These are phyloP conservation scores for Sparus aurata DNA, from an alignment of 2,797 vertebrate species.

Conservation along the genomic window DNA sequence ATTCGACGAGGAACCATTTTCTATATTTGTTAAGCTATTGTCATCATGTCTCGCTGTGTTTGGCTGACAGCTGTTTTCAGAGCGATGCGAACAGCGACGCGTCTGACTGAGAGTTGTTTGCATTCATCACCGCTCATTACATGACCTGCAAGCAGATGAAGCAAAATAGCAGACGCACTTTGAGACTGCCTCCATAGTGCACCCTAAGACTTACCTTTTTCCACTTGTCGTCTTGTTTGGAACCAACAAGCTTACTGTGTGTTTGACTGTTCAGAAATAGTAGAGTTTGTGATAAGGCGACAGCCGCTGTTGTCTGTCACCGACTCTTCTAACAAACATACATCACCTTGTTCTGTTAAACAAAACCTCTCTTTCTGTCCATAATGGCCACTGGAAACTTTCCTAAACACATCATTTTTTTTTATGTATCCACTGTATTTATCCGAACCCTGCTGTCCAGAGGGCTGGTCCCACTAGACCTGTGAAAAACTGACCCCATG, in stretches of 20 bases:
- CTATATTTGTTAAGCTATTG: background rate
- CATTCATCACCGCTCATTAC: background rate
- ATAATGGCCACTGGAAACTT: background rate
- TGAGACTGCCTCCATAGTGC: background rate
- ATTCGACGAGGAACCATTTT: background rate
- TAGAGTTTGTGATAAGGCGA: background rate
- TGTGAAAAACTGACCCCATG: background rate
- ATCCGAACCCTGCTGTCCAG: background rate
- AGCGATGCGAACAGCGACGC: background rate
- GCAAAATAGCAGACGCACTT: background rate
- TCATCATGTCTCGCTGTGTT: background rate
- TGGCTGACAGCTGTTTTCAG: constrained; percentile 4
- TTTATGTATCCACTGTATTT: background rate
- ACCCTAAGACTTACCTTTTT: background rate
- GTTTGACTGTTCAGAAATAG: background rate
- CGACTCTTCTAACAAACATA: too few relatives aligned
- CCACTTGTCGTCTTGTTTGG: background rate
- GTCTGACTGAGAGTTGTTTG: background rate
- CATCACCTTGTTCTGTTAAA: too few relatives aligned
- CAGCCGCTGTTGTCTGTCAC: background rate
- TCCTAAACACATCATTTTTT: background rate
- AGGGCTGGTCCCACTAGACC: background rate
- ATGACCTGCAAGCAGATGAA: background rate
- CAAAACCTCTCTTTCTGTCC: too few relatives aligned
- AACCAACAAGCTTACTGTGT: background rate